Conservation (phyloP, 1,140 invertebrate species). For the Micrasema minimum region DNA sequence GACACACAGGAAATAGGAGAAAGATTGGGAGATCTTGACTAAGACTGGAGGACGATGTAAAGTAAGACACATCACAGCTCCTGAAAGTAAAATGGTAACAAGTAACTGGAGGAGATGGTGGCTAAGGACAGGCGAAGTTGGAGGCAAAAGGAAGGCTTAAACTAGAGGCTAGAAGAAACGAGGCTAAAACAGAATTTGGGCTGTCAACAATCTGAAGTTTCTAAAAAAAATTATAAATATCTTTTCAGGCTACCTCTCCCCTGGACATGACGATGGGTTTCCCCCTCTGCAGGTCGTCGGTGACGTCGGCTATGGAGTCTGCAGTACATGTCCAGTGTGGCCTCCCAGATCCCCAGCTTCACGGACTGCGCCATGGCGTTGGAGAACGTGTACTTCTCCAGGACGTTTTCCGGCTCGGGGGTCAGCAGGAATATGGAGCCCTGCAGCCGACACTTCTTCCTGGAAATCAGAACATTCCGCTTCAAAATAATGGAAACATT, state of each 20-base stretch:
- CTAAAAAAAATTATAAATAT: background rate
- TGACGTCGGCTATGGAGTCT: slow-evolving; percentile 83
- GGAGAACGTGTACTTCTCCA: slow-evolving; percentile 69
- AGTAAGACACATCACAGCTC: too few species aligned
- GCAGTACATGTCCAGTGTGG: slow-evolving; percentile 84
- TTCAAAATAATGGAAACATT: background rate
- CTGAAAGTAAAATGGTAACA: too few species aligned
- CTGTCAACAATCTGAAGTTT: background rate
- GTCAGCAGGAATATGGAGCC: slow-evolving; percentile 67
- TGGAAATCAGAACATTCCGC: slow-evolving; percentile 56
- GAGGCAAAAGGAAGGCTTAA: too few species aligned
- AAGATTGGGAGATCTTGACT: too few species aligned
- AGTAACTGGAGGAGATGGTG: too few species aligned
- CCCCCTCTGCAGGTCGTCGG: slow-evolving; percentile 83
- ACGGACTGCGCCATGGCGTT: slow-evolving; percentile 93
- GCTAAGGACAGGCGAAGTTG: too few species aligned
- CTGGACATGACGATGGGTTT: slow-evolving; percentile 73
- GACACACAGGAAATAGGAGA: too few species aligned
- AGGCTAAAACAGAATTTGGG: too few species aligned
- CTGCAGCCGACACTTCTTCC: slow-evolving; percentile 64
- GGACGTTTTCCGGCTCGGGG: slow-evolving; percentile 61
- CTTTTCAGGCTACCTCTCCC: slow-evolving; percentile 63
- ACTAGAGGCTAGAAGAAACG: too few species aligned
- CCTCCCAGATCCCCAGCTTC: slow-evolving; percentile 93
- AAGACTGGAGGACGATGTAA: too few species aligned